Evolutionary conservation across 2,888 invertebrate genomes (phyloP).

Genomic region (Sussaba pulchella): DNA sequence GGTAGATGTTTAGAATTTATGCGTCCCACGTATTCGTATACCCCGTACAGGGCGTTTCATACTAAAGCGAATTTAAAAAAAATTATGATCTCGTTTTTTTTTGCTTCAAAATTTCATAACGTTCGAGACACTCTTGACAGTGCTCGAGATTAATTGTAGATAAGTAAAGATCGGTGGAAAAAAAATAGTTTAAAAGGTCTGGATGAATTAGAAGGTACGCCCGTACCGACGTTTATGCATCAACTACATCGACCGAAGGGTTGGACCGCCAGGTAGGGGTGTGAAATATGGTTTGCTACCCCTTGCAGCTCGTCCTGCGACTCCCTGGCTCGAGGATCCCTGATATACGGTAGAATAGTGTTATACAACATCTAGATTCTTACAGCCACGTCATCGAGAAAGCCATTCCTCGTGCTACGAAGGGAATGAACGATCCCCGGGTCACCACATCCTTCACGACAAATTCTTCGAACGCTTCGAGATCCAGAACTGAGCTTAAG

Average conservation of each 20-base stretch:
- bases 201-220: slow-evolving; percentile 7
- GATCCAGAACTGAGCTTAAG: slow-evolving; percentile 6
- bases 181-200: background rate
- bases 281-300: slow-evolving; percentile 58
- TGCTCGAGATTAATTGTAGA: no score
- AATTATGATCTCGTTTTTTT: background rate
- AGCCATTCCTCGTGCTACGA: slow-evolving; percentile 7
- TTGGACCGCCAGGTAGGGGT: slow-evolving; percentile 50
- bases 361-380: slow-evolving; percentile 25
- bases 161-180: no score
- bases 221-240: slow-evolving; percentile 61
- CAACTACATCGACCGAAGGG: slow-evolving; percentile 63
- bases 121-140: no score
- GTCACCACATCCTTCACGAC: slow-evolving; percentile 13
- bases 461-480: slow-evolving; percentile 15
- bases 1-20: slow-evolving; percentile 34
- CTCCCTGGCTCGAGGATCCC: slow-evolving; percentile 43
- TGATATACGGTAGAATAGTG: slow-evolving; percentile 31
- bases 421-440: slow-evolving; percentile 4
- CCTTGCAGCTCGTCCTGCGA: slow-evolving; percentile 30
- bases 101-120: background rate
- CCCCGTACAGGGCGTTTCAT: background rate
- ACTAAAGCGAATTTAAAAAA: background rate
- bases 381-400: slow-evolving; percentile 24
- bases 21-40: slow-evolving; percentile 28